Evolutionary conservation across 2,113 vertebrate species (phyloP).

Genomic region (Calonectris borealis): DNA sequence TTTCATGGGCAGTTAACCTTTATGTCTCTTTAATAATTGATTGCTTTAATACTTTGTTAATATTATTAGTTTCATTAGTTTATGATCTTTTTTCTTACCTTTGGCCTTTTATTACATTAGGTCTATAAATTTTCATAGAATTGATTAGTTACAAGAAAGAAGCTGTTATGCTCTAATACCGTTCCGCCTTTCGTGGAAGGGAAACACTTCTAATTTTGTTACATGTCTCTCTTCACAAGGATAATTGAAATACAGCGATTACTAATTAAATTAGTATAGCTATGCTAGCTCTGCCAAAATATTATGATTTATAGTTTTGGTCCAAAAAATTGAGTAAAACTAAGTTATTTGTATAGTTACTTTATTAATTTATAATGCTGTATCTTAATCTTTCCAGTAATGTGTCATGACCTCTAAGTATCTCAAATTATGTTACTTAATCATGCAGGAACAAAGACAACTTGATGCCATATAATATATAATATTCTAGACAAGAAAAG

Average conservation of each 20-base stretch:
- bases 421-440: not conserved
- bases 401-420: not conserved
- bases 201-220: slow-evolving; percentile 3
- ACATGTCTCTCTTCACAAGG: not conserved
- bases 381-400: slow-evolving; percentile 4
- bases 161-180: not conserved
- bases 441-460: not conserved
- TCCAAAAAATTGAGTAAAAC: not conserved
- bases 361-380: not conserved
- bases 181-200: not conserved
- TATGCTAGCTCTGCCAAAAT: not conserved
- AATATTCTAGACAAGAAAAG: not conserved
- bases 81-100: slow-evolving; percentile 28
- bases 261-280: slow-evolving; percentile 21
- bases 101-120: slow-evolving; percentile 36
- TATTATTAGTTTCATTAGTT: slow-evolving; percentile 56
- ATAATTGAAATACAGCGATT: not conserved
- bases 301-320: not conserved
- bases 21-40: slow-evolving; percentile 39
- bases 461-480: not conserved
- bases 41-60: slow-evolving; percentile 45
- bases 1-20: slow-evolving; percentile 61
- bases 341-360: not conserved
- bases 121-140: slow-evolving; percentile 38
- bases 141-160: slow-evolving; percentile 40